Evolutionary conservation across 2,888 invertebrate genomes (phyloP).

Genomic region (Hirtodrosophila cameraria): DNA sequence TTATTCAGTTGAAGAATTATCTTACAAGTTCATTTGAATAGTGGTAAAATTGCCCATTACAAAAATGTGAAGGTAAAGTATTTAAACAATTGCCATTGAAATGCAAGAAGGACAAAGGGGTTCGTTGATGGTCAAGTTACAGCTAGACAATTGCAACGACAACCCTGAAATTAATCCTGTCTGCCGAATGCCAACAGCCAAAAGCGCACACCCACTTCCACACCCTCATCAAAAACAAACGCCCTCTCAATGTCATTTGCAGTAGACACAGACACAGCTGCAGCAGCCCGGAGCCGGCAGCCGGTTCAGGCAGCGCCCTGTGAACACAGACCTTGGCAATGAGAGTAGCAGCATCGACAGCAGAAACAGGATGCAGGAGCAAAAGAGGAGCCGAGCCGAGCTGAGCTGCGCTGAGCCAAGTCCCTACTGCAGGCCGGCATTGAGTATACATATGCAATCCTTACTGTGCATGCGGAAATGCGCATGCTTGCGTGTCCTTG

Average conservation of each 20-base stretch:
- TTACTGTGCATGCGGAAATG: constrained; percentile 65
- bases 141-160: constrained; percentile 28
- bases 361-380: background rate
- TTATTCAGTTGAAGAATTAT: too few species aligned
- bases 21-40: background rate
- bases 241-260: constrained; percentile 65
- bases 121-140: constrained; percentile 25
- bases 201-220: background rate
- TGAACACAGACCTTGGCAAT: constrained; percentile 53
- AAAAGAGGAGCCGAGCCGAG: constrained; percentile 8
- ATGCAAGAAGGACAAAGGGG: constrained; percentile 17
- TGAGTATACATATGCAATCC: constrained; percentile 36
- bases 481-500: constrained; percentile 84
- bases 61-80: constrained; percentile 8
- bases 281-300: constrained; percentile 27
- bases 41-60: too few species aligned
- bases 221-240: constrained; percentile 1
- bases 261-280: constrained; percentile 40
- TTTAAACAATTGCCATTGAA: constrained; percentile 34
- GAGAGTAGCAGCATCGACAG: constrained; percentile 11
- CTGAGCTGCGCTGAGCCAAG: constrained; percentile 14
- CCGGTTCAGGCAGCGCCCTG: constrained; percentile 28
- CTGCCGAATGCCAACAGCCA: constrained; percentile 35
- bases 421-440: constrained; percentile 37
- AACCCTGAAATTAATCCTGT: constrained; percentile 59